Base-by-base conservation (phyloP, 2,888 invertebrate genomes). In the Agelastica alni region DNA sequence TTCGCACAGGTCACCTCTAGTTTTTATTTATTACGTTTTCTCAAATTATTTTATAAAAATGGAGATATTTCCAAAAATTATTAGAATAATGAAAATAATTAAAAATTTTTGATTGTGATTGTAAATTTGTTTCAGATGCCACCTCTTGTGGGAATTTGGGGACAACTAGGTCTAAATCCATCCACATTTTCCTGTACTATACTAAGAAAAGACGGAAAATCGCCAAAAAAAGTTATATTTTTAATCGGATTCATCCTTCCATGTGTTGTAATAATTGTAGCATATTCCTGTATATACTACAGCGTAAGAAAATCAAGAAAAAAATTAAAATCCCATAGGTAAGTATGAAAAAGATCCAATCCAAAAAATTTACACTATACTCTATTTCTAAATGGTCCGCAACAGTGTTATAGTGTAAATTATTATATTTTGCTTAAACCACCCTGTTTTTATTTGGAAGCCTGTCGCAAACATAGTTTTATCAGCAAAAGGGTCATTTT, bases 141-240 rank as follows among this genome's bases (percentile, higher is more conserved):
- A 3, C 89, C 93, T 0, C 78, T 92, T 14, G 75, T 91, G 6
- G 92, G 88, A 46, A 77, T 90, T 12, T 94, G 93, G 93, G 94
- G 94, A 10, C 85, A 83, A 64, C 81, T 95, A 58, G 94, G 93
- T 0, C 78, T 93, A 28, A 88, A 93, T 64, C 79, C 83, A 18
- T 80, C 83, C 13, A 91, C 93, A 1, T 94, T 93, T 74, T 93
- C 93, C 0, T 95, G 95, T 75, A 95, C 94, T 14, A 93, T 94
- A 64, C 79, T 93, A 42, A 83, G 84, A 59, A 88, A 90, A 70
- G 81, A 89, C 70, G 89, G 88, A 31, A 80, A 77, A 59, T 93
- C 92, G 1, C 93, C 93, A 2, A 92, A 93, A 78, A 93, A 91
- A 73, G 84, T 87, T 51, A 80, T 93, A 0, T 93, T 93, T 78